phyloP scores from a whole-genome alignment of 1,140 invertebrate species.

The Mizuhopecten yessoensis region DNA sequence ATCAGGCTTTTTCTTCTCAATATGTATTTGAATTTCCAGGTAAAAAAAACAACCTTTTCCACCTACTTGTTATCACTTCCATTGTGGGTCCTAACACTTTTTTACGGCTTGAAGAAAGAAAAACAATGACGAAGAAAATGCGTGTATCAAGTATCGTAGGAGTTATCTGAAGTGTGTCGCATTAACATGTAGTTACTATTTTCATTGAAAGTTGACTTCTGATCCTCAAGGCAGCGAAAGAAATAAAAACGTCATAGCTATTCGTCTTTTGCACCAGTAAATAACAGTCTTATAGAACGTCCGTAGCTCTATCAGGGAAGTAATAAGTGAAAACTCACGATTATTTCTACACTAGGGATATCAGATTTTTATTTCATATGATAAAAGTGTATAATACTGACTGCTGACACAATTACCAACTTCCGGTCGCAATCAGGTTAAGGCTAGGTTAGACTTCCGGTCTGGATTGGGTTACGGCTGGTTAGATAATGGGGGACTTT shows the following conservation, averaged over 20 bases:
- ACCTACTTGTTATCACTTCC: no score
- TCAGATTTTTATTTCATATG: background rate
- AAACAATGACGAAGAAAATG: no score
- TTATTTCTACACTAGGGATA: background rate
- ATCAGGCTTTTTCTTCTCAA: no score
- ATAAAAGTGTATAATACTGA: background rate
- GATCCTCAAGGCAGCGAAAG: background rate
- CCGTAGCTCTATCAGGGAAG: background rate
- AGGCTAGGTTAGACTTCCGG: background rate
- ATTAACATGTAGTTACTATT: no score
- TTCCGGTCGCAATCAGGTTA: background rate
- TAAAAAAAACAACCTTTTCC: no score
- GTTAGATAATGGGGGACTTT: background rate
- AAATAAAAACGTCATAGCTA: background rate
- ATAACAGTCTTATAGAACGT: background rate
- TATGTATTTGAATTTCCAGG: no score
- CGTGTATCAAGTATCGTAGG: no score
- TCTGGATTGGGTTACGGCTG: background rate
- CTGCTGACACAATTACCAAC: conserved; percentile 17
- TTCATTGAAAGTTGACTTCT: background rate
- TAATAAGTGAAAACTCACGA: background rate
- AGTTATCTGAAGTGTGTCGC: no score
- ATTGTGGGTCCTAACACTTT: no score
- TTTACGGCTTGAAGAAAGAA: no score
- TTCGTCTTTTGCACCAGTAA: background rate